Percentiles rank a stretch among this genome's conserved stretches.
Evolutionary conservation across 2,888 invertebrate genomes (phyloP).

Genomic region (Leistus spinibarbis): DNA sequence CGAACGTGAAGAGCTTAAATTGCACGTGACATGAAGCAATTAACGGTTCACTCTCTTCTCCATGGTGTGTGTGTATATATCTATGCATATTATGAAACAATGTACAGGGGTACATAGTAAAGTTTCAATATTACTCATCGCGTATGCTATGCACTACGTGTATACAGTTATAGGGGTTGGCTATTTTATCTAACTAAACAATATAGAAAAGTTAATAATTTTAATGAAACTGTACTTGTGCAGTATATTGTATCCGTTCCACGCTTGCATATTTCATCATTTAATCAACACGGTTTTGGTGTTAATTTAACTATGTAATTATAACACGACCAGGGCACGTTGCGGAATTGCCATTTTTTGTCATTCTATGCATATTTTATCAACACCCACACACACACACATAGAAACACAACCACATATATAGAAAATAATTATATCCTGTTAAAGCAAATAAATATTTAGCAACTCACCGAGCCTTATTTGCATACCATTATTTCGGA

Average conservation of each 20-base stretch:
- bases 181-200: background rate
- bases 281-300: background rate
- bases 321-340: background rate
- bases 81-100: too few species aligned
- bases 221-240: background rate
- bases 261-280: background rate
- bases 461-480: background rate
- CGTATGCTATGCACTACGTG: background rate
- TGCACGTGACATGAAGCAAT: background rate
- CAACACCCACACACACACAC: background rate
- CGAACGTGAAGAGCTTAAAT: background rate
- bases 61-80: background rate
- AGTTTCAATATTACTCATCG: background rate
- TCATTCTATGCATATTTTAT: background rate
- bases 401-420: background rate
- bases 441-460: background rate
- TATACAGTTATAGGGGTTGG: background rate
- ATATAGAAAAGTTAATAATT: background rate
- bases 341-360: background rate
- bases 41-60: background rate
- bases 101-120: too few species aligned
- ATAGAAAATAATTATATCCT: background rate
- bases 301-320: background rate
- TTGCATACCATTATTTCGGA: background rate
- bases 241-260: background rate